Evolutionary conservation across 2,113 vertebrate species (phyloP).

Genomic region (Alligator sinensis): DNA sequence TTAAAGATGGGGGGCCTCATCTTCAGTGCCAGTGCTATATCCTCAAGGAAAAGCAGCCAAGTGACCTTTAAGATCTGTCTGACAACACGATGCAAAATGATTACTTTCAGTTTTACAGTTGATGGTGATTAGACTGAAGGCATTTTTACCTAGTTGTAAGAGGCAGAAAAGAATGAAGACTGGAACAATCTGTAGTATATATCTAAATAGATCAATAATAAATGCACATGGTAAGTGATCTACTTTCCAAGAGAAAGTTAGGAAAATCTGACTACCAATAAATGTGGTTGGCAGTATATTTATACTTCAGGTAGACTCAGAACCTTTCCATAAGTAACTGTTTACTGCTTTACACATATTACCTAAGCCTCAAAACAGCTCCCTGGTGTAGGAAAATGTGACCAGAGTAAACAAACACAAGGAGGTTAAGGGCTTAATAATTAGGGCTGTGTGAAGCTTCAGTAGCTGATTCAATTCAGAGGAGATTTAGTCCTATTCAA

Average conservation of each 20-base stretch:
- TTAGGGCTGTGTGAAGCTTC: no score
- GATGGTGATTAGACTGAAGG: not conserved
- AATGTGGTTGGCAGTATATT: rapidly evolving
- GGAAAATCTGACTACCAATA: not conserved
- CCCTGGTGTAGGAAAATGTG: not conserved
- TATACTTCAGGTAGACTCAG: not conserved
- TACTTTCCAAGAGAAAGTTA: not conserved
- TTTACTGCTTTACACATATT: rapidly evolving
- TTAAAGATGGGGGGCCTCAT: not conserved
- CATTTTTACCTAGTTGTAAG: not conserved
- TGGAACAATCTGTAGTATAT: not conserved
- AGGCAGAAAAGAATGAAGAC: no score
- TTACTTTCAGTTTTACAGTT: not conserved
- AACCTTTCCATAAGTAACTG: rapidly evolving
- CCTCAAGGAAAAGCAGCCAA: not conserved
- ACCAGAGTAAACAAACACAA: not conserved
- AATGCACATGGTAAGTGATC: not conserved
- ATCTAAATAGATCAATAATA: not conserved
- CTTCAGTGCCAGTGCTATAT: not conserved
- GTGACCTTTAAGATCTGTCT: no score
- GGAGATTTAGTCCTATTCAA: no score
- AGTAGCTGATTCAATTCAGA: no score
- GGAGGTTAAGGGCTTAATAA: not conserved
- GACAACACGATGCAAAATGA: not conserved
- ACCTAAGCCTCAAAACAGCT: not conserved